Evolutionary conservation across 2,113 vertebrate species (phyloP).

Genomic region (Perca fluviatilis): DNA sequence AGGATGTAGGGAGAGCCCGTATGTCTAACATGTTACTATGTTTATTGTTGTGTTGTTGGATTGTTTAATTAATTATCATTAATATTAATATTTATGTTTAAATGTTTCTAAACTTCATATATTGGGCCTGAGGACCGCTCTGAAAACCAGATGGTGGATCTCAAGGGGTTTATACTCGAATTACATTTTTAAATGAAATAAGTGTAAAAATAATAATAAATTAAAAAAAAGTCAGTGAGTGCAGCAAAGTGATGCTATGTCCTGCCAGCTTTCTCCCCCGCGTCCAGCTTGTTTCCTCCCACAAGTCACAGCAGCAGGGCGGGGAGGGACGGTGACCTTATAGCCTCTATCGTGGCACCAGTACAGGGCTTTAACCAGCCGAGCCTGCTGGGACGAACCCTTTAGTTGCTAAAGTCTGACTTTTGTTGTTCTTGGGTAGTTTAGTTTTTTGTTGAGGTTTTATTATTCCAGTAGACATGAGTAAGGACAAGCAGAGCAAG

Average conservation of each 20-base stretch:
- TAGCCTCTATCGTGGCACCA: conserved; percentile 34
- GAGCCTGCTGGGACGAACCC: background rate
- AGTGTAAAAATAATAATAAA: too few species aligned
- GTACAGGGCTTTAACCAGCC: background rate
- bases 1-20: too few species aligned
- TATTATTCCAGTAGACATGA: conserved; percentile 59
- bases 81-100: too few species aligned
- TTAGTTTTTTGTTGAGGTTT: background rate
- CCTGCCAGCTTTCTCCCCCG: conserved; percentile 14
- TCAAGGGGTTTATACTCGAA: too few species aligned
- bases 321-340: conserved; percentile 51
- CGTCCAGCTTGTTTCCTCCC: conserved; percentile 42
- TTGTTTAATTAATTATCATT: too few species aligned
- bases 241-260: background rate
- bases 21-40: too few species aligned
- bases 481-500: conserved; percentile 67
- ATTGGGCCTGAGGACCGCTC: too few species aligned
- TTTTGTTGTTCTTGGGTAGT: background rate
- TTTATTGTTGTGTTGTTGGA: too few species aligned
- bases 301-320: conserved; percentile 8
- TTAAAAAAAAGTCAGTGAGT: background rate
- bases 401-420: background rate
- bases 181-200: too few species aligned
- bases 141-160: too few species aligned
- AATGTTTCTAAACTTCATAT: too few species aligned